Conservation (phyloP, 1,140 invertebrate species). For the Drepana arcuata region DNA sequence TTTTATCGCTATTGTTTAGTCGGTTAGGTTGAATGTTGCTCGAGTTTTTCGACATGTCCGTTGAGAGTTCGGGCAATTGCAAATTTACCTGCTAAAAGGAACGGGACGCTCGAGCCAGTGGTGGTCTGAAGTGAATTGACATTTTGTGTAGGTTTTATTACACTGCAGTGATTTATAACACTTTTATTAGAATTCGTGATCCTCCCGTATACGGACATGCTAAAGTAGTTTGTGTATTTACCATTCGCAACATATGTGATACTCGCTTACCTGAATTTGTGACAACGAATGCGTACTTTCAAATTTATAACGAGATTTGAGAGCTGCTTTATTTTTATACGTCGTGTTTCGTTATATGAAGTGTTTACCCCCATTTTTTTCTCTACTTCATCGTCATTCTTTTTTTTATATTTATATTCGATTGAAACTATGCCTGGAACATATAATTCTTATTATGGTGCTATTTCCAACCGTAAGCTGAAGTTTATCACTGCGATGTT, state of each 20-base stretch:
- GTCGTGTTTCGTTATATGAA: not conserved
- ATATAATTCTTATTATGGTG: too few relatives aligned
- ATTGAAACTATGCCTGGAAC: too few relatives aligned
- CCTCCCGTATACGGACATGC: too few relatives aligned
- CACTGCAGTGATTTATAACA: not conserved
- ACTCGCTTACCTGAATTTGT: not conserved
- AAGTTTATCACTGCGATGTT: too few relatives aligned
- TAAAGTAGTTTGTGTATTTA: not conserved
- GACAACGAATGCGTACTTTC: not conserved
- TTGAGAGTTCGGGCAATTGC: conserved; percentile 26
- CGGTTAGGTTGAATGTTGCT: conserved; percentile 5
- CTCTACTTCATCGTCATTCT: too few relatives aligned
- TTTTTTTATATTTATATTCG: too few relatives aligned
- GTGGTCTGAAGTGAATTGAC: conserved; percentile 4
- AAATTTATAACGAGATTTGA: not conserved
- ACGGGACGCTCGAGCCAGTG: conserved; percentile 5
- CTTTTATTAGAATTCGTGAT: too few relatives aligned
- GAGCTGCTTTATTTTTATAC: not conserved
- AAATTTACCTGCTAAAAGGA: conserved; percentile 33
- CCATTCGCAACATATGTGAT: not conserved
- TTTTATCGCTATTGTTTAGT: too few relatives aligned
- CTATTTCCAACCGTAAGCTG: too few relatives aligned
- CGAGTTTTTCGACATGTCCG: conserved; percentile 10
- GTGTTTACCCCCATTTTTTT: too few relatives aligned
- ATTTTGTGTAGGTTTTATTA: not conserved